phyloP scores from a whole-genome alignment of 2,797 vertebrate species.

The Acanthurus tractus region DNA sequence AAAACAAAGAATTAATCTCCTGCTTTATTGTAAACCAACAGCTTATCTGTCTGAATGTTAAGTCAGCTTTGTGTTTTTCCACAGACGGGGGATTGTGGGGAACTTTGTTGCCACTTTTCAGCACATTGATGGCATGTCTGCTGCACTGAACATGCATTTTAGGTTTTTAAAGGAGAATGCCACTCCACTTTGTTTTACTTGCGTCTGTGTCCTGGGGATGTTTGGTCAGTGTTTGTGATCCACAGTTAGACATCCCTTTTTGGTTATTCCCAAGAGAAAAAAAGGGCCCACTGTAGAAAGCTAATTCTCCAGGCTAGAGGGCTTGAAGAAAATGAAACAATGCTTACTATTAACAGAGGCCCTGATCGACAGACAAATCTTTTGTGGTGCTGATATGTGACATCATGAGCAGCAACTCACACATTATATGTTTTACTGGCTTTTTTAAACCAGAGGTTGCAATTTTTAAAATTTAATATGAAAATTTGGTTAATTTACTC shows the following conservation, averaged over 20 bases:
- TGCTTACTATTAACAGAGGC: neutral
- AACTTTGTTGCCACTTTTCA: slow-evolving; percentile 17
- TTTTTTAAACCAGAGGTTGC: neutral
- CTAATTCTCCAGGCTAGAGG: neutral
- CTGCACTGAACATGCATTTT: neutral
- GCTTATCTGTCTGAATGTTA: slow-evolving; percentile 24
- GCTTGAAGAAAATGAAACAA: neutral
- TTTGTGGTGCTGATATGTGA: too few species aligned
- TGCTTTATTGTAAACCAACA: slow-evolving; percentile 16
- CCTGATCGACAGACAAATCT: neutral
- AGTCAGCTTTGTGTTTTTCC: slow-evolving; percentile 24
- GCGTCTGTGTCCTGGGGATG: neutral
- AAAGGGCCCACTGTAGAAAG: neutral
- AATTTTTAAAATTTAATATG: neutral
- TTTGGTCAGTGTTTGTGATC: neutral
- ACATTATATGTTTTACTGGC: neutral
- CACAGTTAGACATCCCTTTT: neutral
- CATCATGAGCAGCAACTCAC: neutral
- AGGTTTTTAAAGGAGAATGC: neutral
- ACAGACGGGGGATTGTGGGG: neutral
- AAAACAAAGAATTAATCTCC: slow-evolving; percentile 66
- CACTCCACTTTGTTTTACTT: neutral
- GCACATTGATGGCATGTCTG: neutral
- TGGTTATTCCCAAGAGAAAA: neutral
- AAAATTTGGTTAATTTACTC: neutral